A percentile compares a stretch with the other conserved stretches of the same genome.
Evolutionary conservation across 2,797 vertebrate genomes (phyloP).

Genomic region (Galagoides demidoff): DNA sequence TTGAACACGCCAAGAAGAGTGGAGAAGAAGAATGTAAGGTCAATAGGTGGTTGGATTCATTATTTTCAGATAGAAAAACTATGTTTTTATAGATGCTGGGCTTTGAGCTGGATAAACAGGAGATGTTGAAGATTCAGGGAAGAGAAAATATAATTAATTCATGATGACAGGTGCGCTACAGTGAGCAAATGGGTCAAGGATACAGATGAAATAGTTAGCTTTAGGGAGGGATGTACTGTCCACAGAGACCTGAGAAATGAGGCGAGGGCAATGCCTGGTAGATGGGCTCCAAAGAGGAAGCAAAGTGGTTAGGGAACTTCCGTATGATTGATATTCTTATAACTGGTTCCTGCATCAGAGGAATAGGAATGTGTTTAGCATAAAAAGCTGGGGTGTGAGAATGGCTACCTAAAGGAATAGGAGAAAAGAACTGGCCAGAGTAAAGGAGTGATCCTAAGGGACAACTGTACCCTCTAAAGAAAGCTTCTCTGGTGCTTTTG

Average conservation of each 20-base stretch:
- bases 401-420: not conserved
- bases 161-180: not conserved
- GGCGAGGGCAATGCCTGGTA: not conserved
- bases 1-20: not conserved
- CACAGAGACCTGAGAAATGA: not conserved
- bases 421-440: not conserved
- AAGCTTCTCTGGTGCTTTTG: not conserved
- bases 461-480: not conserved
- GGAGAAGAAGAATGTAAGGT: not conserved
- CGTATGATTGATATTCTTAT: not conserved
- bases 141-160: not conserved
- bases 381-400: not conserved
- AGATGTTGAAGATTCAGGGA: not conserved
- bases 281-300: not conserved
- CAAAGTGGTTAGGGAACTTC: not conserved
- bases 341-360: not conserved
- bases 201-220: not conserved
- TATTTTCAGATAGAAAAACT: not conserved
- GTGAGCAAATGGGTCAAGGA: not conserved
- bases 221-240: not conserved
- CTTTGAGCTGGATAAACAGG: not conserved
- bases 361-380: not conserved
- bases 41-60: not conserved
- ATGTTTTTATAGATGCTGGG: not conserved
- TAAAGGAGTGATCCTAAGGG: not conserved